These are phyloP conservation scores for Apodemia mormo DNA, from an alignment of 2,888 invertebrate genomes.

Conservation along the genomic window DNA sequence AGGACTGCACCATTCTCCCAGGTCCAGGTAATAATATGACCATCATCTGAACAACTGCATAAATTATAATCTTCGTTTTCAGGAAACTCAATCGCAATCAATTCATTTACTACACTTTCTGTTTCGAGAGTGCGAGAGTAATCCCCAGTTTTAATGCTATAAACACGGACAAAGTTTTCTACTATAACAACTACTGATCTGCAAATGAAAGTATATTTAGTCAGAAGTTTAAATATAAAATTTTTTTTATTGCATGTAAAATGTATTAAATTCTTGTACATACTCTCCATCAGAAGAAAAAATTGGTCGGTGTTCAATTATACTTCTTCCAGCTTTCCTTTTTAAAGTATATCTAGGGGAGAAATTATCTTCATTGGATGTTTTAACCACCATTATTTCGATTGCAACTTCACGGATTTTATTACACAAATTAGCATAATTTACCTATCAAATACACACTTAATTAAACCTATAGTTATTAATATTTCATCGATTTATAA, in stretches of 20 bases:
- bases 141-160: constrained; percentile 70
- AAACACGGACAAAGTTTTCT: constrained; percentile 68
- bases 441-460: background rate
- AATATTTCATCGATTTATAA: background rate
- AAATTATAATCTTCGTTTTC: constrained; percentile 67
- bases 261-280: constrained; percentile 39
- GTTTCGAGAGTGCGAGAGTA: constrained; percentile 67
- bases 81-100: constrained; percentile 65
- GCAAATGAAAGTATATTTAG: constrained; percentile 37
- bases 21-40: constrained; percentile 68
- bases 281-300: constrained; percentile 78
- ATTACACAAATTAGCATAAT: background rate
- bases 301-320: constrained; percentile 67
- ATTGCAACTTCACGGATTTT: constrained; percentile 17
- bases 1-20: constrained; percentile 75
- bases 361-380: constrained; percentile 36
- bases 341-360: constrained; percentile 57
- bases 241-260: background rate
- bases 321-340: constrained; percentile 74
- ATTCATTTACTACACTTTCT: constrained; percentile 52
- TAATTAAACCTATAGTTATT: background rate
- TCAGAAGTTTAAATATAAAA: background rate
- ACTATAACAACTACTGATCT: constrained; percentile 71
- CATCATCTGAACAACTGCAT: constrained; percentile 66
- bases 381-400: constrained; percentile 60